Evolutionary conservation across 2,888 invertebrate genomes (phyloP).

Genomic region (Cerastis leucographa): DNA sequence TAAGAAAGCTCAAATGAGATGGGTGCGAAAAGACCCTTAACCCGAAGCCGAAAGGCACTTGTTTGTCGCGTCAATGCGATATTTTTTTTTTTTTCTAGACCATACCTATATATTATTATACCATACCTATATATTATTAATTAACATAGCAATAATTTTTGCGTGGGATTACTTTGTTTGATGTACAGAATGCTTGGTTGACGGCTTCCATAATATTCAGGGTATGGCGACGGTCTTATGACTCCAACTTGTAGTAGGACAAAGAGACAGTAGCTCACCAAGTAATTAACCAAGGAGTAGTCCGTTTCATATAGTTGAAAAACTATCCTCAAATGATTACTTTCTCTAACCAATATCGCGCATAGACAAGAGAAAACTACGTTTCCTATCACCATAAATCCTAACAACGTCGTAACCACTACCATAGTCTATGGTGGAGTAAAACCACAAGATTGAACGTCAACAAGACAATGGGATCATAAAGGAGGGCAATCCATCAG

Average conservation of each 20-base stretch:
- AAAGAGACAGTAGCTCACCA: background rate
- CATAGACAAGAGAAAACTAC: slow-evolving; percentile 24
- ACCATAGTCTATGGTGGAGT: slow-evolving; percentile 1
- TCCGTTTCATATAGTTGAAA: background rate
- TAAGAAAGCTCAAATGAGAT: background rate
- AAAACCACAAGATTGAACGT: slow-evolving; percentile 63
- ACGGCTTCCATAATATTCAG: background rate
- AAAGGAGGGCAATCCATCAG: slow-evolving; percentile 50
- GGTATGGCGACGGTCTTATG: background rate
- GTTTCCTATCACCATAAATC: slow-evolving; percentile 46
- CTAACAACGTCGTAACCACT: slow-evolving; percentile 24
- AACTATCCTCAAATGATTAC: background rate
- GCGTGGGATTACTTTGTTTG: too few species aligned
- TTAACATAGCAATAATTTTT: too few species aligned
- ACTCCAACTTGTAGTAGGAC: background rate
- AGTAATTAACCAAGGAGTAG: background rate
- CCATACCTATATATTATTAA: too few species aligned
- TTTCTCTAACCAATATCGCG: slow-evolving; percentile 5
- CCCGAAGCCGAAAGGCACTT: too few species aligned
- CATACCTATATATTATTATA: too few species aligned
- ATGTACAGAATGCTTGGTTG: too few species aligned
- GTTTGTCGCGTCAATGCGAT: too few species aligned
- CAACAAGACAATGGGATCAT: slow-evolving; percentile 58
- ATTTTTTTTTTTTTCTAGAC: too few species aligned
- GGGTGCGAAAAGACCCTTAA: too few species aligned